Evolutionary conservation across 2,113 vertebrate species (phyloP).

Genomic region (Atrichornis clamosus): DNA sequence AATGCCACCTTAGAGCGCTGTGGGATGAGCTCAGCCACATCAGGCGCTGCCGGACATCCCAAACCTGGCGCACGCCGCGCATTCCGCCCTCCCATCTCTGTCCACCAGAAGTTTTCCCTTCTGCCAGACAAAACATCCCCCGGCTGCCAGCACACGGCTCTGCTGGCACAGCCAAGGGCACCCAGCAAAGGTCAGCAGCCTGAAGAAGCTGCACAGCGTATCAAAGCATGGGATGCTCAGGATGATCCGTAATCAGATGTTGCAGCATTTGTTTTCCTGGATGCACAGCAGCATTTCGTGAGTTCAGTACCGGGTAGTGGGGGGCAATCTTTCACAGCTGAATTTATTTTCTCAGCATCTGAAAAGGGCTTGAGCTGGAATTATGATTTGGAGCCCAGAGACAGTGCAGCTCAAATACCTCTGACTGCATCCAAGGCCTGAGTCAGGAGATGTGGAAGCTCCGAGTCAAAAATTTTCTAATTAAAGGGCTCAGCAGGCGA

Average conservation of each 20-base stretch:
- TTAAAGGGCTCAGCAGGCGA: background rate
- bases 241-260: background rate
- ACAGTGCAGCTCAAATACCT: background rate
- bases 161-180: background rate
- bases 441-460: background rate
- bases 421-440: background rate
- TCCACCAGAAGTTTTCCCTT: background rate
- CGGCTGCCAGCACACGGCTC: background rate
- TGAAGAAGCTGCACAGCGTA: background rate
- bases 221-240: background rate
- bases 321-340: rapidly evolving
- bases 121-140: constrained; percentile 44
- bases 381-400: background rate
- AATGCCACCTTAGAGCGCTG: background rate
- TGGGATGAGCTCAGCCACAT: rapidly evolving
- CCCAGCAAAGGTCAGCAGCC: background rate
- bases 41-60: background rate
- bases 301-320: background rate
- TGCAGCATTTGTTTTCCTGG: background rate
- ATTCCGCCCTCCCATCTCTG: background rate
- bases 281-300: background rate
- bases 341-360: background rate
- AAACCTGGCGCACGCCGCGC: rapidly evolving
- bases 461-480: background rate
- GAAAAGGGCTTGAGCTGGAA: background rate